Base-by-base conservation (phyloP, 2,888 invertebrate genomes). In the Allacma fusca region DNA sequence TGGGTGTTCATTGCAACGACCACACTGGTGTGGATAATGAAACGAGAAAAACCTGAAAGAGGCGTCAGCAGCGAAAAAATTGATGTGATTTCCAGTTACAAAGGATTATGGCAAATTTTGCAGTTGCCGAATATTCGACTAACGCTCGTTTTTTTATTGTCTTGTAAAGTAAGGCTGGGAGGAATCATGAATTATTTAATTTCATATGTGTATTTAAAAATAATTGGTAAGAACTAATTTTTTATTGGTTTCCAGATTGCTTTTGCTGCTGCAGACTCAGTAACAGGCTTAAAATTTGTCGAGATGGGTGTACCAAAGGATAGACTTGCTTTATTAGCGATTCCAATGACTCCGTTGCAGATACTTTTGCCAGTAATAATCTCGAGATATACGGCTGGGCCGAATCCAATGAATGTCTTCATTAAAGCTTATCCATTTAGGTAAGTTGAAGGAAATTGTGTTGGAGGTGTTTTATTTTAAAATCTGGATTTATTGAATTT, bases 281-380 rank as follows among this genome's bases (percentile, higher is more conserved):
- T 98, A 0, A 95, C 98, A 24, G 93, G 95, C 1, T 88, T 99
- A 79, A 99, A 99, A 87, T 88, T 99, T 70, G 94, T 98, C 0
- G 98, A 98, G 87, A 94, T 94, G 29, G 99, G 99, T 19, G 94
- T 99, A 70, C 96, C 97, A 0, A 95, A 96, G 85, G 98, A 98
- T 86, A 93, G 94, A 84, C 88, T 99, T 77, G 98, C 98, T 0
- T 88, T 98, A 76, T 89, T 99, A 85, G 96, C 95, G 0, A 91
- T 99, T 50, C 97, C 98, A 19, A 88, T 99, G 86, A 94, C 97
- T 70, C 98, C 99, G 16, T 89, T 99, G 65, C 98, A 98, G 88
- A 94, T 97, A 78, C 86, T 97, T 72, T 89, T 99, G 86, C 98
- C 99, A 5, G 88, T 98, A 84, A 88, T 95, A 75, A 92, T 96